These are phyloP conservation scores for Stigmatopora nigra DNA, from an alignment of 2,113 vertebrate species.

Conservation along the genomic window DNA sequence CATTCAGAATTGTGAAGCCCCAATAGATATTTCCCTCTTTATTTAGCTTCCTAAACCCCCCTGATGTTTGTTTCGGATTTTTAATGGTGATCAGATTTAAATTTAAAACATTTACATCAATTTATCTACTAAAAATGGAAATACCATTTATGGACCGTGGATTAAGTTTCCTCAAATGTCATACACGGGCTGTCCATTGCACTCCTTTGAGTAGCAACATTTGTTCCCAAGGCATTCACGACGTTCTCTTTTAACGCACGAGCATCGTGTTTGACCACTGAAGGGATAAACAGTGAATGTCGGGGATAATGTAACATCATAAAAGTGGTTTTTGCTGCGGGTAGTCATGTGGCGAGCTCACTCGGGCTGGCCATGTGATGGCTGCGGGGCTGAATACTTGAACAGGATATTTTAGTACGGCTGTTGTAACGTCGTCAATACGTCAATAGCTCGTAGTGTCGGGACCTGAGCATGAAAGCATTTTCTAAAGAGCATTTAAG, in stretches of 20 bases:
- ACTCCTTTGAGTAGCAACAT: no score
- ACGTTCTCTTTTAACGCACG: slow-evolving; percentile 16
- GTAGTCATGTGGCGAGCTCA: slow-evolving; percentile 56
- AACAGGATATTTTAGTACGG: slow-evolving; percentile 71
- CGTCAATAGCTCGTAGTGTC: slow-evolving; percentile 71
- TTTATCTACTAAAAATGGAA: no score
- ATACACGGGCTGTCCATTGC: neutral
- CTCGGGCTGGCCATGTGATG: slow-evolving; percentile 55
- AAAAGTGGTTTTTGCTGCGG: slow-evolving; percentile 66
- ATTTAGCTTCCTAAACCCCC: neutral
- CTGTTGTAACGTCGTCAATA: slow-evolving; percentile 74
- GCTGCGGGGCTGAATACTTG: slow-evolving; percentile 74
- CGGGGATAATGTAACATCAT: slow-evolving; percentile 59
- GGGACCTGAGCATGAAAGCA: slow-evolving; percentile 64
- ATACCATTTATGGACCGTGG: no score
- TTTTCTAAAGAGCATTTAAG: slow-evolving; percentile 75
- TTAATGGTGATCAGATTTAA: no score
- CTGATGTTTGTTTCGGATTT: neutral
- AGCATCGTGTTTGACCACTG: slow-evolving; percentile 30
- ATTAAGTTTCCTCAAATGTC: neutral
- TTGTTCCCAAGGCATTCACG: neutral
- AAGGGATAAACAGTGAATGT: slow-evolving; percentile 46
- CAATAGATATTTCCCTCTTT: neutral
- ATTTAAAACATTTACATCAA: no score
- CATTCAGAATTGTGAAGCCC: neutral